These are phyloP conservation scores for Erebia aethiops DNA, from an alignment of 2,888 invertebrate species.

Conservation along the genomic window DNA sequence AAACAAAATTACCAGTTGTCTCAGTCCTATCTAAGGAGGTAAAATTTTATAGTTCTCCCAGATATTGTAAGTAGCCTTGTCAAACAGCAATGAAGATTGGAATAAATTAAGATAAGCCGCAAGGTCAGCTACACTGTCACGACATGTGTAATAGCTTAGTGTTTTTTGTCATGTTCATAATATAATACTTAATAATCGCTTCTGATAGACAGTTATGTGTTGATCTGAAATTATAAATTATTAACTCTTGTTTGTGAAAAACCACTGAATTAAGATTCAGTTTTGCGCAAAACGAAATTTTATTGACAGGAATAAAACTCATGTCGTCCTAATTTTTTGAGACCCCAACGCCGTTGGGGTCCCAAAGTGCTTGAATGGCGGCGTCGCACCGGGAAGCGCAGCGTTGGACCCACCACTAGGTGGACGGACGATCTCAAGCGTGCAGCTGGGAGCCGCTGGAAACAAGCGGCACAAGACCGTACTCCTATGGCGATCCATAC, in stretches of 20 bases:
- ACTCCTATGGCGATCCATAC: no score
- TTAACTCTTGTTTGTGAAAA: background rate
- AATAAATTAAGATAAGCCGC: slow-evolving; percentile 61
- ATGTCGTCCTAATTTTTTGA: no score
- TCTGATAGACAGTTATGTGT: background rate
- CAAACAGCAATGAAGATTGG: slow-evolving; percentile 45
- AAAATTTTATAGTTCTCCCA: background rate
- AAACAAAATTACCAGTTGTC: background rate
- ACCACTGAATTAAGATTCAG: no score
- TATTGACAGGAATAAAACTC: no score
- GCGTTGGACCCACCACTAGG: no score
- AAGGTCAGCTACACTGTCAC: slow-evolving; percentile 50
- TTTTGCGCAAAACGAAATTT: no score
- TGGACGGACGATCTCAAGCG: no score
- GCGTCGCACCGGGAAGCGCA: no score
- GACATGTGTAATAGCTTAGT: slow-evolving; percentile 26
- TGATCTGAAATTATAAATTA: background rate
- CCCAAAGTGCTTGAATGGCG: no score
- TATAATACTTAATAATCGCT: background rate
- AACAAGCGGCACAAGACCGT: no score
- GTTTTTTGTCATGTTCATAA: background rate
- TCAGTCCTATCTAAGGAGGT: background rate
- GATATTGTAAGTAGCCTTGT: slow-evolving; percentile 23
- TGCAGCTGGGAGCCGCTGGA: no score
- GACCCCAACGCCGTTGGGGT: no score